Percentiles rank a stretch among this genome's conserved stretches.
Evolutionary conservation across 1,140 invertebrate genomes (phyloP).

Genomic region (Cotesia typhae): DNA sequence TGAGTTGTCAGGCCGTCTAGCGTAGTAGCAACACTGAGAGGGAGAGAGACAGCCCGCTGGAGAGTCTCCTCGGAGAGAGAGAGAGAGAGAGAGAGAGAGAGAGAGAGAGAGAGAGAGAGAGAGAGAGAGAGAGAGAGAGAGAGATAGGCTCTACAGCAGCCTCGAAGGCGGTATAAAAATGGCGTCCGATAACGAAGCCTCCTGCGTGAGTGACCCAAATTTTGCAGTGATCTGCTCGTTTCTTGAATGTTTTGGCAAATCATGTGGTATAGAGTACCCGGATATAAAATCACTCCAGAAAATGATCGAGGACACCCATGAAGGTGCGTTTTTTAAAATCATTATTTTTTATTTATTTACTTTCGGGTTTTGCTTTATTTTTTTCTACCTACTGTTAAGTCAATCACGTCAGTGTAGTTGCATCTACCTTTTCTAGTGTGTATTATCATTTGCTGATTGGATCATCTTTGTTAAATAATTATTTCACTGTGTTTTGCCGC

Average conservation of each 20-base stretch:
- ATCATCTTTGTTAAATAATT: too few relatives aligned
- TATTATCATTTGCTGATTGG: too few relatives aligned
- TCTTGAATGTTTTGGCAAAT: slow-evolving; percentile 85
- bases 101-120: slow-evolving; percentile 16
- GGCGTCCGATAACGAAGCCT: slow-evolving; percentile 85
- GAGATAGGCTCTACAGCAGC: neutral
- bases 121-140: slow-evolving; percentile 13
- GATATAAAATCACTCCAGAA: slow-evolving; percentile 84
- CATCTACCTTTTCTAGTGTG: too few relatives aligned
- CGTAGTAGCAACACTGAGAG: slow-evolving; percentile 44
- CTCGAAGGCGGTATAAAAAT: slow-evolving; percentile 68
- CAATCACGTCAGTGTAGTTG: too few relatives aligned
- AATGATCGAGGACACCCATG: slow-evolving; percentile 86
- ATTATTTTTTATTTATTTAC: neutral
- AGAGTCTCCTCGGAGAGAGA: neutral
- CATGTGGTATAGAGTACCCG: slow-evolving; percentile 78
- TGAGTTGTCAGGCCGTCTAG: slow-evolving; percentile 50
- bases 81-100: slow-evolving; percentile 1
- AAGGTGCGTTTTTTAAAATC: slow-evolving; percentile 72
- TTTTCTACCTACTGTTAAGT: neutral
- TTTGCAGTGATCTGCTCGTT: slow-evolving; percentile 95
- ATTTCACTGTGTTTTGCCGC: slow-evolving; percentile 14
- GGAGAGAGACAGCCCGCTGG: neutral
- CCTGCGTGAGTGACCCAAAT: slow-evolving; percentile 92
- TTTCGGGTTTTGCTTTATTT: slow-evolving; percentile 26